Conservation (phyloP, 2,797 vertebrate species). For the Chloroceryle amazona region DNA sequence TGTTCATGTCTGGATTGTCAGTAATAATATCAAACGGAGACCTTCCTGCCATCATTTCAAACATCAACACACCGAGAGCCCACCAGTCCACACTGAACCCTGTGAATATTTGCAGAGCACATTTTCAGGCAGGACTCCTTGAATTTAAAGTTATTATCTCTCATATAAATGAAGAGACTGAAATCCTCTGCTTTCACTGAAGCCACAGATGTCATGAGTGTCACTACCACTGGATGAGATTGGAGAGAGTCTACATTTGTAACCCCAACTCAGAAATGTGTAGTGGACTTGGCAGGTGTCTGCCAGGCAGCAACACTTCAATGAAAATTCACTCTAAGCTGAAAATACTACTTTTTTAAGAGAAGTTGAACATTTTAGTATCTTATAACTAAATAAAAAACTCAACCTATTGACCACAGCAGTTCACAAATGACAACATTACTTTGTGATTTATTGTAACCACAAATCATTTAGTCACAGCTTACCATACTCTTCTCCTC, state of each 20-base stretch:
- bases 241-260: too few species aligned
- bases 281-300: not conserved
- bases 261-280: too few species aligned
- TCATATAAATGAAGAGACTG: not conserved
- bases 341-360: not conserved
- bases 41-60: constrained; percentile 99
- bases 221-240: not conserved
- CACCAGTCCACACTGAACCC: constrained; percentile 99
- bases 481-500: constrained; percentile 98
- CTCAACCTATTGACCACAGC: not conserved
- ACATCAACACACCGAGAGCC: constrained; percentile 98
- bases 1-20: constrained; percentile 99
- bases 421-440: not conserved
- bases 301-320: not conserved
- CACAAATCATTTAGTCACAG: not conserved
- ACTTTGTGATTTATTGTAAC: not conserved
- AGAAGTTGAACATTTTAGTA: not conserved
- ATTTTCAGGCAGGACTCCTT: not conserved
- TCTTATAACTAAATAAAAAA: not conserved
- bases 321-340: not conserved
- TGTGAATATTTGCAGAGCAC: constrained; percentile 22
- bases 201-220: not conserved
- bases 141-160: not conserved
- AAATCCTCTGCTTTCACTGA: not conserved
- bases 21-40: constrained; percentile 98